Conservation (phyloP, 2,113 vertebrate species). For the Sclerurus mexicanus region DNA sequence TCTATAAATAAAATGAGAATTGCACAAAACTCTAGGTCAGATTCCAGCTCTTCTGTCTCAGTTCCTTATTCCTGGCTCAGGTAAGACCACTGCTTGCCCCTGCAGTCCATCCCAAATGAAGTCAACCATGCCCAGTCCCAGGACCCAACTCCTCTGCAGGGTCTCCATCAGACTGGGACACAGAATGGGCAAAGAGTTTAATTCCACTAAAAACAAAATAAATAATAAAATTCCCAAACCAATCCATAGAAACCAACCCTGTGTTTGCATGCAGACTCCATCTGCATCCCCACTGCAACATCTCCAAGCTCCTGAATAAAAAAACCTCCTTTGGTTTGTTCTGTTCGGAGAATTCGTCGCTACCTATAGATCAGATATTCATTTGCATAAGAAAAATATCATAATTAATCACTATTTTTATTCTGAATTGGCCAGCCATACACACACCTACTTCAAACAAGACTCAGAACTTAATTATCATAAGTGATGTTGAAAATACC, state of each 20-base stretch:
- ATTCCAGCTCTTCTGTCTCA: background rate
- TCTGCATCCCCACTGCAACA: background rate
- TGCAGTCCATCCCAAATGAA: background rate
- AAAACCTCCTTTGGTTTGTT: background rate
- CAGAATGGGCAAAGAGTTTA: background rate
- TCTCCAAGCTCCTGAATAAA: background rate
- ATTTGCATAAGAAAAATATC: background rate
- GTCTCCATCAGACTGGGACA: fast-evolving
- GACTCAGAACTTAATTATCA: background rate
- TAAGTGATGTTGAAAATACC: background rate
- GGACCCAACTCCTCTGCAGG: background rate
- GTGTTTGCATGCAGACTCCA: background rate
- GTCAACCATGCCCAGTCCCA: background rate
- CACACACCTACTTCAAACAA: constrained; percentile 1
- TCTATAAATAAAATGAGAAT: background rate
- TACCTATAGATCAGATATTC: background rate
- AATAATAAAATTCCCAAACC: background rate
- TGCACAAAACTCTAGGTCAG: background rate
- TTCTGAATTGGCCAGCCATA: background rate
- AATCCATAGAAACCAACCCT: background rate
- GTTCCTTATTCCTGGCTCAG: background rate
- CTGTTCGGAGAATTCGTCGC: background rate
- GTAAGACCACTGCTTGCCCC: background rate
- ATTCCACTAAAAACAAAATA: background rate
- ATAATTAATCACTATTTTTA: background rate